phyloP scores from a whole-genome alignment of 2,113 vertebrate genomes.

The Pleuronectes platessa region DNA sequence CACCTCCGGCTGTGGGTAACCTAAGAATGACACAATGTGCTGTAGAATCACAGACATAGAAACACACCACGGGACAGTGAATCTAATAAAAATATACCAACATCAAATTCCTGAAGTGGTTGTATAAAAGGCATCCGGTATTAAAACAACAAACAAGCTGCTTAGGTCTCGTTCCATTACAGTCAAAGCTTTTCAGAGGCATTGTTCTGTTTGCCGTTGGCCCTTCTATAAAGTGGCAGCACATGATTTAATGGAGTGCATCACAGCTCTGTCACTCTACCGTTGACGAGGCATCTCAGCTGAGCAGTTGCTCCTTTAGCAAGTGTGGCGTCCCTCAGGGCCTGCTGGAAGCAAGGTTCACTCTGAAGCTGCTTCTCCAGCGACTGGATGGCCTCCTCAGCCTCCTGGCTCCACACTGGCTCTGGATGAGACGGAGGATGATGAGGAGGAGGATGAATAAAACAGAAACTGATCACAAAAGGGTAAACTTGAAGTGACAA shows the following conservation, averaged over 20 bases:
- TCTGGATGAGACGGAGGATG: constrained; percentile 71
- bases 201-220: neutral
- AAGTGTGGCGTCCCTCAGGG: constrained; percentile 66
- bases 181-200: neutral
- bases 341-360: constrained; percentile 71
- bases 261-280: constrained; percentile 45
- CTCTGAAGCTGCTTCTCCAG: constrained; percentile 77
- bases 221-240: neutral
- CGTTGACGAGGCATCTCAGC: constrained; percentile 74
- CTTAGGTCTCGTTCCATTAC: no score
- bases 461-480: constrained; percentile 60
- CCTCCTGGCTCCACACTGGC: constrained; percentile 71
- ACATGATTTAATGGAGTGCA: constrained; percentile 23
- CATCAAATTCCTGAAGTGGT: no score
- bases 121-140: no score
- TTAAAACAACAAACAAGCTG: no score
- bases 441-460: constrained; percentile 14
- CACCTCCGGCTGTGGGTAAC: constrained; percentile 81
- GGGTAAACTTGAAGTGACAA: constrained; percentile 72
- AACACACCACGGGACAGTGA: neutral
- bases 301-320: constrained; percentile 67
- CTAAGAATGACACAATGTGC: constrained; percentile 50
- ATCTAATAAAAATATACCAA: neutral
- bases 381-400: constrained; percentile 66
- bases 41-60: neutral